These are phyloP conservation scores for Gobio gobio DNA, from an alignment of 2,113 vertebrate genomes.

Conservation along the genomic window DNA sequence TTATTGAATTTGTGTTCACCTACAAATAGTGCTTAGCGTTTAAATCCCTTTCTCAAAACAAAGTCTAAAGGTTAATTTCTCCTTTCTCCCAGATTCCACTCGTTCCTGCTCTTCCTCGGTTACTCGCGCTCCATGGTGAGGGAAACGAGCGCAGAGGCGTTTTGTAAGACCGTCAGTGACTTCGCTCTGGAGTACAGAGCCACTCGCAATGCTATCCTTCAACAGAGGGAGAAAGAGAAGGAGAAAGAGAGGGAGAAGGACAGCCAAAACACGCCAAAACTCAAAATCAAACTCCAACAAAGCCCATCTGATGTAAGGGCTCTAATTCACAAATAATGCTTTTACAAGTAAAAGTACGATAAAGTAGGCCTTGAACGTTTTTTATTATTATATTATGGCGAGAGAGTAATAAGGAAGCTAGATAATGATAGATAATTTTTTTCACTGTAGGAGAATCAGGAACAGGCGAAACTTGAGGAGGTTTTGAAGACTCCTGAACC, in stretches of 20 bases:
- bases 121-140: constrained; percentile 72
- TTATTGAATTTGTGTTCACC: not conserved
- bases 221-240: constrained; percentile 68
- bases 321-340: not conserved
- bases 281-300: constrained; percentile 37
- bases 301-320: constrained; percentile 27
- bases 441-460: constrained; percentile 23
- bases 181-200: constrained; percentile 79
- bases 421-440: not conserved
- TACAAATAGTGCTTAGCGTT: too few species aligned
- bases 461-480: constrained; percentile 67
- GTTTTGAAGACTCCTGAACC: constrained; percentile 67
- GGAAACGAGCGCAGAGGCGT: constrained; percentile 71
- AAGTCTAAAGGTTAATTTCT: not conserved
- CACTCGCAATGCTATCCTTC: constrained; percentile 65
- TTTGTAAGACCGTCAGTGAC: constrained; percentile 78
- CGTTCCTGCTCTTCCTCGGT: constrained; percentile 79
- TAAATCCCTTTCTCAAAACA: too few species aligned
- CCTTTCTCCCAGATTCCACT: constrained; percentile 72
- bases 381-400: too few species aligned
- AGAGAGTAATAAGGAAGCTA: not conserved
- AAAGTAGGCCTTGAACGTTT: too few species aligned
- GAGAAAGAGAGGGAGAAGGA: constrained; percentile 41
- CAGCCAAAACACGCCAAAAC: constrained; percentile 47
- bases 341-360: too few species aligned